Evolutionary conservation across 2,888 invertebrate genomes (phyloP).

Genomic region (Cinara cedri): DNA sequence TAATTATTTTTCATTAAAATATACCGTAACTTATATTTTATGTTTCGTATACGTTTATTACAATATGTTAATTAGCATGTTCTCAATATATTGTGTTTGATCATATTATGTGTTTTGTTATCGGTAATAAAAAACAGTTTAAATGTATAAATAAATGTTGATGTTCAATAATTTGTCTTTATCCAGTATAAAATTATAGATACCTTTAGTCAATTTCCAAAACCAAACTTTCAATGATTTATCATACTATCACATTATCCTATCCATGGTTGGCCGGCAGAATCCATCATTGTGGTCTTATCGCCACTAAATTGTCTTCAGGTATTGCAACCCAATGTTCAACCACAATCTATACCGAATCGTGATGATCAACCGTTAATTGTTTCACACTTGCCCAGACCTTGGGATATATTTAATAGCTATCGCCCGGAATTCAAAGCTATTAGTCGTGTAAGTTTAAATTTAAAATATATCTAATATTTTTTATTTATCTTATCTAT

Average conservation of each 20-base stretch:
- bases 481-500: not conserved
- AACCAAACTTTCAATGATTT: not conserved
- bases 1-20: not conserved
- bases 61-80: not conserved
- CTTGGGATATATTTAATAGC: slow-evolving; percentile 42
- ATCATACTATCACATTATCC: not conserved
- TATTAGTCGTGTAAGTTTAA: slow-evolving; percentile 38
- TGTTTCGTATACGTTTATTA: slow-evolving; percentile 4
- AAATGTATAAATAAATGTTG: not conserved
- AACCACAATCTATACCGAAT: not conserved
- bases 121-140: not conserved
- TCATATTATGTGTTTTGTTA: not conserved
- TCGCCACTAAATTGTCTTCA: slow-evolving; percentile 30
- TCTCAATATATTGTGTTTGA: not conserved
- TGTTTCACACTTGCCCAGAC: not conserved
- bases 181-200: not conserved
- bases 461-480: not conserved
- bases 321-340: not conserved
- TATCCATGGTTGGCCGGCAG: not conserved
- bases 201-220: not conserved
- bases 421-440: slow-evolving; percentile 31
- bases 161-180: not conserved
- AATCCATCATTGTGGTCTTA: not conserved
- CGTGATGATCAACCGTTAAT: not conserved
- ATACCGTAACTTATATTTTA: not conserved